phyloP scores from a whole-genome alignment of 2,797 vertebrate species.

The Linurgus olivaceus region DNA sequence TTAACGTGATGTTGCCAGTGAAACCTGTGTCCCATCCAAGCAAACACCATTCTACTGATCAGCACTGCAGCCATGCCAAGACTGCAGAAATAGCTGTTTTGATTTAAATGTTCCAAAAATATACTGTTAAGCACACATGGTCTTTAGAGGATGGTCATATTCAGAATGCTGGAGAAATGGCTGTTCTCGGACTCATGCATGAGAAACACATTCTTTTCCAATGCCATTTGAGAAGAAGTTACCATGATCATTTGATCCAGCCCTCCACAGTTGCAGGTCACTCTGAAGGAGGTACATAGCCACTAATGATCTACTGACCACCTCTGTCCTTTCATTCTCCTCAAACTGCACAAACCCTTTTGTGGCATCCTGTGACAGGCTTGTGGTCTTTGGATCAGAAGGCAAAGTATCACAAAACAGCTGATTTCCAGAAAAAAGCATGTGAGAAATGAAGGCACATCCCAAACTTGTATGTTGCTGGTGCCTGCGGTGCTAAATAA shows the following conservation, averaged over 20 bases:
- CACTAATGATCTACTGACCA: neutral
- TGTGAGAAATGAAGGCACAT: neutral
- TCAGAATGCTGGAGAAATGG: neutral
- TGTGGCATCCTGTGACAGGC: neutral
- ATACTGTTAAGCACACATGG: neutral
- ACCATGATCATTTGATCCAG: neutral
- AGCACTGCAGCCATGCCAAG: neutral
- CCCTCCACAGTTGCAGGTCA: neutral
- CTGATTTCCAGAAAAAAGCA: neutral
- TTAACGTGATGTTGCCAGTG: neutral
- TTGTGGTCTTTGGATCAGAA: neutral
- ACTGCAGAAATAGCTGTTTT: neutral
- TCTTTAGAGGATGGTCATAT: neutral
- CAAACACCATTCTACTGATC: neutral
- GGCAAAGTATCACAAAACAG: neutral
- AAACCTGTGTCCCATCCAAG: fast-evolving
- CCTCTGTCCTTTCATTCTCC: neutral
- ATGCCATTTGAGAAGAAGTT: neutral
- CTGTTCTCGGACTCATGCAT: neutral
- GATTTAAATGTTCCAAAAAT: neutral
- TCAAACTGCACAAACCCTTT: fast-evolving
- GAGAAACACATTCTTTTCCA: neutral
- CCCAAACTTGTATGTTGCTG: neutral
- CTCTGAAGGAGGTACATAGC: neutral
- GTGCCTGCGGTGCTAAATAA: neutral